Percentiles rank a stretch among this genome's conserved stretches.
These are phyloP conservation scores for Acrobasis suavella DNA, from an alignment of 2,888 invertebrate genomes.

Conservation along the genomic window DNA sequence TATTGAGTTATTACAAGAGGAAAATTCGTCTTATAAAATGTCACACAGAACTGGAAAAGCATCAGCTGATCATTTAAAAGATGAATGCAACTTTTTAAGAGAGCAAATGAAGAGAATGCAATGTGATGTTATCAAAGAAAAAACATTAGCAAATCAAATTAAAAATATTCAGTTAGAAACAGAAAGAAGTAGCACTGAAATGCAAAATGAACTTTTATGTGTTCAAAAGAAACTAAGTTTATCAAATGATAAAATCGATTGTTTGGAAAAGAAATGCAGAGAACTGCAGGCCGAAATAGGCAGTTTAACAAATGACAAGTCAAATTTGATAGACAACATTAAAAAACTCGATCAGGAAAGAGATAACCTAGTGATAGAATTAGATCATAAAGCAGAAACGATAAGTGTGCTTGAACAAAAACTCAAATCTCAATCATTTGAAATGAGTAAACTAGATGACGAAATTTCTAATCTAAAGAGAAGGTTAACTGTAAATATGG, in stretches of 20 bases:
- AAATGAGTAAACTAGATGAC: conserved; percentile 78
- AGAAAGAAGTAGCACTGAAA: conserved; percentile 86
- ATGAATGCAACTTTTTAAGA: conserved; percentile 70
- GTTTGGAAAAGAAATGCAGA: conserved; percentile 82
- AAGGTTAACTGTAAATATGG: conserved; percentile 69
- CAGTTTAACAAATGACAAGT: conserved; percentile 84
- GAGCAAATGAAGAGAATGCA: conserved; percentile 75
- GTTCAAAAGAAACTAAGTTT: conserved; percentile 85
- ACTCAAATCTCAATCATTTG: conserved; percentile 81
- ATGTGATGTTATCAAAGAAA: conserved; percentile 73
- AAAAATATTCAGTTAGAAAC: conserved; percentile 90
- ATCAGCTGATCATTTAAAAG: conserved; percentile 67
- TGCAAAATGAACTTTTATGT: conserved; percentile 85
- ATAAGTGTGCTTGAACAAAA: conserved; percentile 85
- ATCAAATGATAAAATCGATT: conserved; percentile 81
- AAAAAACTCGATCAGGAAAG: conserved; percentile 87
- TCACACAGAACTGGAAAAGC: conserved; percentile 69
- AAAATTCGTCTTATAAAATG: conserved; percentile 74
- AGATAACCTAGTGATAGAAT: conserved; percentile 84
- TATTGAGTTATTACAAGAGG: conserved; percentile 69
- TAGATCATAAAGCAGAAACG: conserved; percentile 88
- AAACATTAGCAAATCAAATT: conserved; percentile 73
- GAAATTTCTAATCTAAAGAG: conserved; percentile 81
- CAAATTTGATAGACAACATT: conserved; percentile 83
- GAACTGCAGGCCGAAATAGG: conserved; percentile 83